Base-by-base conservation (phyloP, 2,797 vertebrate genomes). In the Eospalax fontanierii region DNA sequence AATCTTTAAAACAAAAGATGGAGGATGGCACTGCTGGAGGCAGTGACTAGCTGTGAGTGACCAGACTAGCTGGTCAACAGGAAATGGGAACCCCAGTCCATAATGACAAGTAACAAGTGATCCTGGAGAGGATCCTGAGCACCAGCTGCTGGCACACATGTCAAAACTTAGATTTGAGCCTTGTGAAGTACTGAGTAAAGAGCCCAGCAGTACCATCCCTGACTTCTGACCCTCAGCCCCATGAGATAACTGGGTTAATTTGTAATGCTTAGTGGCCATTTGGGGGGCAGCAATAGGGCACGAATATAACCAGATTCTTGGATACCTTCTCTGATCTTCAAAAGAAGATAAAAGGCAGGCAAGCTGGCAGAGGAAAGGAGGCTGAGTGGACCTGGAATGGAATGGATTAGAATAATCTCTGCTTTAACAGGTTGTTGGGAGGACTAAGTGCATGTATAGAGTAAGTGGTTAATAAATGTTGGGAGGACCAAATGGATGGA, bases 371-470 rank as follows among this genome's bases (percentile, higher is more conserved):
- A 38, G 26, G 28, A 21, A 35, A 61, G 33, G 35, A 14, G 4
- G 1, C n/a, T 15, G 0, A 54, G 43, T 30, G 28, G 24, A 54
- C 10, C 4, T 43, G 68, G 46, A 28, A 57, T 5, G 4, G 63
- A 18, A 57, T 5, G 4, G 63, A 18, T 0, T 16, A 15, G 24
- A 40, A 33, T 24, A 24, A 35, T 22, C 30, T 7, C 68, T 15
- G 54, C 26, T 33, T 38, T 33, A 12, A 35, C 28, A n/a, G 18
- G 43, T 12, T 70, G 21, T 71, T 18, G 54, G 71, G 61, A 87
- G 38, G n/a, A 15, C 26, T 1, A 0, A 21, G 15, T 12, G n/a
- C 11, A 22, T 18, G 2, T 12, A 11, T 59, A 15, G 40, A 57
- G 70, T 59, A 50, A 57, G 70, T 59, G 61, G 19, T 57, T 70